These are phyloP conservation scores for Drosophila infuscata DNA, from an alignment of 2,888 invertebrate genomes.

Conservation along the genomic window DNA sequence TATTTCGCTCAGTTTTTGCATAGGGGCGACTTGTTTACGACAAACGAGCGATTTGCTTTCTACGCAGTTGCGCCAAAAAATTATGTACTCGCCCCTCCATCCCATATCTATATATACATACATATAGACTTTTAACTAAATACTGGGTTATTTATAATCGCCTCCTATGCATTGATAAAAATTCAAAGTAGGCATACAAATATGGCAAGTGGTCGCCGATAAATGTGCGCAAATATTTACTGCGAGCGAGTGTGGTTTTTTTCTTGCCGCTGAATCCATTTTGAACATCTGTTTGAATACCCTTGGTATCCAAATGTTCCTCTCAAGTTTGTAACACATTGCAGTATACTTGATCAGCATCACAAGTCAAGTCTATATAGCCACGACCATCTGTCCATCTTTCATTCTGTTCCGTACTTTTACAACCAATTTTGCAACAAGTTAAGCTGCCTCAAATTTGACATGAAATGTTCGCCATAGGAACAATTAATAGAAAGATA, in stretches of 20 bases:
- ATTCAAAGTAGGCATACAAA: slow-evolving; percentile 56
- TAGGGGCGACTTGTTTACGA: slow-evolving; percentile 65
- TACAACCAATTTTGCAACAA: neutral
- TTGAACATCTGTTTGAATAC: neutral
- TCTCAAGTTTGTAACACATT: neutral
- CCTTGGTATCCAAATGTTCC: neutral
- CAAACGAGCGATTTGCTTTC: slow-evolving; percentile 68
- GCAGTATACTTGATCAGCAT: neutral
- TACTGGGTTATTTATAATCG: slow-evolving; percentile 43
- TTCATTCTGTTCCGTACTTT: neutral
- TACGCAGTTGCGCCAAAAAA: slow-evolving; percentile 72
- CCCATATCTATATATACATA: slow-evolving; percentile 6
- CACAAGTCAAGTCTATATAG: neutral
- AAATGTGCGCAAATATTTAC: slow-evolving; percentile 52
- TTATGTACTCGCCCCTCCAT: slow-evolving; percentile 36
- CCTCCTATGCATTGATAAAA: slow-evolving; percentile 63
- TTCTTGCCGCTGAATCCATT: neutral
- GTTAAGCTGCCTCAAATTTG: neutral
- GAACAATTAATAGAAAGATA: neutral
- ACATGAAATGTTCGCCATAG: neutral
- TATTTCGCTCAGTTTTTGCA: slow-evolving; percentile 52
- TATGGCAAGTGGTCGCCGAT: slow-evolving; percentile 55
- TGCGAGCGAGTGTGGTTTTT: slow-evolving; percentile 19
- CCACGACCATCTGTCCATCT: neutral
- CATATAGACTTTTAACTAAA: slow-evolving; percentile 1